A percentile compares a stretch with the other conserved stretches of the same genome.
Conservation (phyloP, 2,113 vertebrate genomes). For the Zosterops borbonicus region DNA sequence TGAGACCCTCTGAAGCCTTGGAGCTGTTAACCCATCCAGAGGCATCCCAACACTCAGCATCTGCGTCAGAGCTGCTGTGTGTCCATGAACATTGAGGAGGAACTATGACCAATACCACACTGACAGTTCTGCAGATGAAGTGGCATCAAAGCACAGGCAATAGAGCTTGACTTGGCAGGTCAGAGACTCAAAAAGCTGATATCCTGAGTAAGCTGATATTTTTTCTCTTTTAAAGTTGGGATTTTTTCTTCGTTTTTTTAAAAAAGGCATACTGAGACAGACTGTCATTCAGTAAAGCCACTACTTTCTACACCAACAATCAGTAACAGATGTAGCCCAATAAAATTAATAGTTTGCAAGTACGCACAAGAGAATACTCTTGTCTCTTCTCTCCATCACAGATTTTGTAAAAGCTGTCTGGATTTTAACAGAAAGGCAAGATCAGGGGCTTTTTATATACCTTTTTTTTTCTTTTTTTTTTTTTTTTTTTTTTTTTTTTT, state of each 20-base stretch:
- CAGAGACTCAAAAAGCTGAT: not conserved
- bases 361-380: conserved; percentile 60
- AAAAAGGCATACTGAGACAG: conserved; percentile 36
- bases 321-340: conserved; percentile 69
- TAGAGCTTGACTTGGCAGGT: not conserved
- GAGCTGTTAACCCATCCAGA: not conserved
- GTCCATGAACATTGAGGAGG: not conserved
- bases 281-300: conserved; percentile 44
- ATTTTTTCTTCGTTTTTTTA: not conserved
- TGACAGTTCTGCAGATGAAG: not conserved
- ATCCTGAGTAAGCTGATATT: not conserved
- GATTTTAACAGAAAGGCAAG: conserved; percentile 52
- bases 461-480: conserved; percentile 6
- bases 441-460: conserved; percentile 1
- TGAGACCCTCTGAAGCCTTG: not conserved
- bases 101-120: not conserved
- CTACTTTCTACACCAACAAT: conserved; percentile 62
- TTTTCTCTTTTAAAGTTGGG: not conserved
- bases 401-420: conserved; percentile 59
- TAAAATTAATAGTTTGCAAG: conserved; percentile 69
- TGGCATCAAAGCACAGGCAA: not conserved
- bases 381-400: conserved; percentile 57
- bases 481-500: conserved; percentile 12
- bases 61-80: not conserved
- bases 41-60: not conserved